These are phyloP conservation scores for Drosophila murphyi DNA, from an alignment of 1,140 invertebrate species.

Conservation along the genomic window DNA sequence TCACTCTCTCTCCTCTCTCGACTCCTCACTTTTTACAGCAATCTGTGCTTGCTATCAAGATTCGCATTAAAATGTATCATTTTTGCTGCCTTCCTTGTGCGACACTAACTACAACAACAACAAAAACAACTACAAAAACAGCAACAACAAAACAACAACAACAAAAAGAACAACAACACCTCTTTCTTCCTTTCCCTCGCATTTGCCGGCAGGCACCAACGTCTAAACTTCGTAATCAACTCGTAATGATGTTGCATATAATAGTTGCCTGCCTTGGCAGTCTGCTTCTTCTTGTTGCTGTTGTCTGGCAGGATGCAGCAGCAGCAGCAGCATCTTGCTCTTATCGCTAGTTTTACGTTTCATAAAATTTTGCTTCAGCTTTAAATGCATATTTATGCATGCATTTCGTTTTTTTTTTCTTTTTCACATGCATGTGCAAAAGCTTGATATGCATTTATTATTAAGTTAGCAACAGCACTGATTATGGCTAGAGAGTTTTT, in stretches of 20 bases:
- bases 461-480: constrained; percentile 21
- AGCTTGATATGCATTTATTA: constrained; percentile 15
- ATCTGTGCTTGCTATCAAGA: constrained; percentile 84
- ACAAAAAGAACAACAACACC: constrained; percentile 20
- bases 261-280: constrained; percentile 59
- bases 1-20: constrained; percentile 1
- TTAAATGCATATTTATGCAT: constrained; percentile 53
- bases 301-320: constrained; percentile 42
- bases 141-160: constrained; percentile 5
- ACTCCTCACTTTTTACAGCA: constrained; percentile 53
- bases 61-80: constrained; percentile 84
- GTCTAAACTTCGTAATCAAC: constrained; percentile 80
- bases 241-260: constrained; percentile 81
- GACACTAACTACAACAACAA: constrained; percentile 41
- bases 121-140: constrained; percentile 30
- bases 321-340: constrained; percentile 25
- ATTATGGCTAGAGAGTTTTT: background rate
- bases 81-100: constrained; percentile 69
- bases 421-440: background rate
- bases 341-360: constrained; percentile 83
- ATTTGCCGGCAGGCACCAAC: constrained; percentile 52
- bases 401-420: background rate
- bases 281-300: constrained; percentile 33
- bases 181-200: background rate
- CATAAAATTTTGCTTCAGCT: constrained; percentile 79